Evolutionary conservation across 2,888 invertebrate genomes (phyloP), one percentile per base, ranked within the genome.

Genomic region (Panzeria rudis): DNA sequence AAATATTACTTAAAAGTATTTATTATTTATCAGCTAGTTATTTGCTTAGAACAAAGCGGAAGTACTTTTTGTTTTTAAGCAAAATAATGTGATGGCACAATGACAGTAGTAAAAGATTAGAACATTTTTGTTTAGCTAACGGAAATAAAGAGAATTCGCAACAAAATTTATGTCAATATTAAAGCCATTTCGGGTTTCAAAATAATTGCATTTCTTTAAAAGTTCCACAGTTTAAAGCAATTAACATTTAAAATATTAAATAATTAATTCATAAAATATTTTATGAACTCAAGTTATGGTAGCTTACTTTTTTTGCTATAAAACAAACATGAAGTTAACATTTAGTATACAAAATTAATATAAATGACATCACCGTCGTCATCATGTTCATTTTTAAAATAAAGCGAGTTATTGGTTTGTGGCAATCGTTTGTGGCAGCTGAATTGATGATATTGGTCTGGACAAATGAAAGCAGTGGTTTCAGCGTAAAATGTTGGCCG

Each of bases 321-420:
- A 52, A 52, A 15, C 15, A 9, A 23, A 35, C 23, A 47, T 23
- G 47, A 35, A 15, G 13, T 44, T 78, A 68, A 38, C 50, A 69
- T 71, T 71, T 52, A 59, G 61, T 50, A 1, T 41, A 20, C 15
- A 50, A 61, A 64, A 66, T 66, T 20, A 68, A 68, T 66, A 56
- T 59, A 68, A 47, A 54, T 79, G 52, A 79, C 79, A 54, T 64
- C 62, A 79, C n/a, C 64, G 47, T 52, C 15, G 20, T 9, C 50
- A 35, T 35, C 17, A 52, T 68, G 23, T 8, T 44, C 50, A 64
- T 47, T 59, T 38, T 59, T 38, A 38, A 25, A 35, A 69, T 20
- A 11, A 56, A 50, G n/a, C 25, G 35, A 56, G 15, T 59, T 59
- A 72, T 72, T 64, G 64, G 32, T 50, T 64, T 62, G 56, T 35